These are phyloP conservation scores for Zoanthus gigantus DNA, from an alignment of 92 coral and sea anemone species.

Conservation along the genomic window DNA sequence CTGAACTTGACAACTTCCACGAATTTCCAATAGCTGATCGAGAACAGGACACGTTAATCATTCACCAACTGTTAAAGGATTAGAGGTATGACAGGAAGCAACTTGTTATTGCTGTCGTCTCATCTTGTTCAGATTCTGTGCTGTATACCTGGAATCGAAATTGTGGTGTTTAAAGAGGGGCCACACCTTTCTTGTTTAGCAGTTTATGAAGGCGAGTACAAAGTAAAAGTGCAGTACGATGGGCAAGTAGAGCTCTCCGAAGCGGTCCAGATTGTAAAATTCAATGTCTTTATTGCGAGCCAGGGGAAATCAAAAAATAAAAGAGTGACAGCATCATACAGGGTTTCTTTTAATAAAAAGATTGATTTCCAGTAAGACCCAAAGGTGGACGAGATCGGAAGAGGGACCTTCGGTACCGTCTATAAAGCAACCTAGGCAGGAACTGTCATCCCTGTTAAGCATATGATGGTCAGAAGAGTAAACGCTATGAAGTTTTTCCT, in stretches of 20 bases:
- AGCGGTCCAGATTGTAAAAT: not conserved
- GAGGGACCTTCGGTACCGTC: not conserved
- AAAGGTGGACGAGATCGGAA: slow-evolving; percentile 36
- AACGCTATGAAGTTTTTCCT: slow-evolving; percentile 4
- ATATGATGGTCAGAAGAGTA: slow-evolving; percentile 22
- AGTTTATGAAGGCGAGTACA: not conserved
- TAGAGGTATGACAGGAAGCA: not conserved
- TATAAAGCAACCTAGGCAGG: slow-evolving; percentile 29
- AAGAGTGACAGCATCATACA: slow-evolving; percentile 3
- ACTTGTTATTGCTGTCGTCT: not conserved
- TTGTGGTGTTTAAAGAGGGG: not conserved
- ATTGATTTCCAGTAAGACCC: slow-evolving; percentile 29
- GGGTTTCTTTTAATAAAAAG: slow-evolving; percentile 20
- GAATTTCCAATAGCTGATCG: not conserved
- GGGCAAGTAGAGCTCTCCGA: slow-evolving; percentile 5
- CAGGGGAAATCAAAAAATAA: not conserved
- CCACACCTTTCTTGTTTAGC: not conserved
- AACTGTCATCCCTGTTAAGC: slow-evolving; percentile 32
- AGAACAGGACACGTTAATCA: not conserved
- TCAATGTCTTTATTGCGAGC: not conserved
- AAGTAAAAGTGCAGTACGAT: not conserved
- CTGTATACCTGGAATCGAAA: not conserved
- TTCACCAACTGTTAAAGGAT: not conserved
- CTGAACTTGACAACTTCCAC: not conserved
- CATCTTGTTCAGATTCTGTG: not conserved